phyloP scores from a whole-genome alignment of 1,140 invertebrate genomes.

The Meloidogyne floridensis region DNA sequence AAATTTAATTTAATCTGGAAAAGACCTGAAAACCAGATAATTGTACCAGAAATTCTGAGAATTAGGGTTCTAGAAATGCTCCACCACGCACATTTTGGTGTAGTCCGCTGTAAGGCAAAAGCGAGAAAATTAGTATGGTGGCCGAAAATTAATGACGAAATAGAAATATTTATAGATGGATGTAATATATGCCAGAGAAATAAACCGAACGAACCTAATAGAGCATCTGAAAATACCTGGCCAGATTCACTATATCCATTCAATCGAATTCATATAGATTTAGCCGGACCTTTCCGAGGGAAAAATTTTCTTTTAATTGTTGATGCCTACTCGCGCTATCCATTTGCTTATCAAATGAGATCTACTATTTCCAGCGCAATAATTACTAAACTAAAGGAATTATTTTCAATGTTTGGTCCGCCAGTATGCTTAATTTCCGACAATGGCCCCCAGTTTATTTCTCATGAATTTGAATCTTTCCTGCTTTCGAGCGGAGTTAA shows the following conservation, averaged over 20 bases:
- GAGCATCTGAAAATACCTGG: not conserved
- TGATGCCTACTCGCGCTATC: constrained; percentile 12
- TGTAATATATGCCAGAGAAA: constrained; percentile 8
- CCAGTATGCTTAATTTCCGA: constrained; percentile 54
- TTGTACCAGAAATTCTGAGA: not conserved
- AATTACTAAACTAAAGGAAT: not conserved
- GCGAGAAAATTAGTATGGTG: not conserved
- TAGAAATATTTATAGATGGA: constrained; percentile 1
- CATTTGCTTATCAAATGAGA: not conserved
- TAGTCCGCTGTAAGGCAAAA: not conserved
- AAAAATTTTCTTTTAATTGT: not conserved
- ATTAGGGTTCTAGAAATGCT: not conserved
- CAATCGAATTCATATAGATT: constrained; percentile 15
- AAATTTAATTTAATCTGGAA: not conserved
- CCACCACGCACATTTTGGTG: constrained; percentile 4
- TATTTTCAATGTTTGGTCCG: constrained; percentile 22
- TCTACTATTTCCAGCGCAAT: not conserved
- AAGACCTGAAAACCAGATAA: constrained; percentile 1
- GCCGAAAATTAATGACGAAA: not conserved
- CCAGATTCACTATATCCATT: not conserved
- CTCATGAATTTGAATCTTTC: constrained; percentile 51
- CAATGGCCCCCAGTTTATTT: constrained; percentile 65
- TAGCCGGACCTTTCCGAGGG: not conserved
- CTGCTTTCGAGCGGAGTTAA: too few species aligned
- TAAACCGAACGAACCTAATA: not conserved